These are phyloP conservation scores for Coregonus ussuriensis DNA, from an alignment of 2,797 vertebrate genomes.

Conservation along the genomic window DNA sequence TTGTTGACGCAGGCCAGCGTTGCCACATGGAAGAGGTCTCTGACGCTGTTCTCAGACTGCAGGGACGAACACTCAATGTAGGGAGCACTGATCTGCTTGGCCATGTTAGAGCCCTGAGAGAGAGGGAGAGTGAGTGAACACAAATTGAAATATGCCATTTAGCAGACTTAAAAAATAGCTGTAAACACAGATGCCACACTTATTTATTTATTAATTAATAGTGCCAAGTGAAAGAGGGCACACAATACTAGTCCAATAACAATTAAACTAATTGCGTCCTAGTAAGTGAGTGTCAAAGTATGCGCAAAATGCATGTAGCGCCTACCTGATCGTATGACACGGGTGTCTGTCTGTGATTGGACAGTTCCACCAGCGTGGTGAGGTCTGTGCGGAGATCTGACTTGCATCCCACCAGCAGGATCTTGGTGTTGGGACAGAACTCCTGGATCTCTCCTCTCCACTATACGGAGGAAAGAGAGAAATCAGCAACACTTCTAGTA, in stretches of 20 bases:
- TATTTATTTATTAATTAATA: constrained; percentile 17
- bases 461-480: constrained; percentile 55
- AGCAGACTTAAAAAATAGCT: too few relatives aligned
- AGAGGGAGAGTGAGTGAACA: background rate
- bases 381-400: constrained; percentile 89
- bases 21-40: constrained; percentile 92
- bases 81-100: constrained; percentile 88
- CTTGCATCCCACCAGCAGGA: constrained; percentile 90
- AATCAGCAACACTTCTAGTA: background rate
- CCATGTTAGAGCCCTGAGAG: constrained; percentile 86
- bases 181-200: too few relatives aligned
- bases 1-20: constrained; percentile 90
- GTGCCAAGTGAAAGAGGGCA: background rate
- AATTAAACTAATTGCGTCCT: too few relatives aligned
- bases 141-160: background rate
- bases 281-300: too few relatives aligned
- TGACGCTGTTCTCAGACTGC: constrained; percentile 90
- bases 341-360: constrained; percentile 86
- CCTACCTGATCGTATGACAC: constrained; percentile 89
- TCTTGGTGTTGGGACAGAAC: constrained; percentile 90
- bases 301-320: background rate
- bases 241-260: background rate
- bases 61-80: constrained; percentile 90
- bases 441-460: constrained; percentile 93
- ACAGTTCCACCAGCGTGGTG: constrained; percentile 85